Conservation (phyloP, 2,113 vertebrate genomes). For the Crotalus horridus region DNA sequence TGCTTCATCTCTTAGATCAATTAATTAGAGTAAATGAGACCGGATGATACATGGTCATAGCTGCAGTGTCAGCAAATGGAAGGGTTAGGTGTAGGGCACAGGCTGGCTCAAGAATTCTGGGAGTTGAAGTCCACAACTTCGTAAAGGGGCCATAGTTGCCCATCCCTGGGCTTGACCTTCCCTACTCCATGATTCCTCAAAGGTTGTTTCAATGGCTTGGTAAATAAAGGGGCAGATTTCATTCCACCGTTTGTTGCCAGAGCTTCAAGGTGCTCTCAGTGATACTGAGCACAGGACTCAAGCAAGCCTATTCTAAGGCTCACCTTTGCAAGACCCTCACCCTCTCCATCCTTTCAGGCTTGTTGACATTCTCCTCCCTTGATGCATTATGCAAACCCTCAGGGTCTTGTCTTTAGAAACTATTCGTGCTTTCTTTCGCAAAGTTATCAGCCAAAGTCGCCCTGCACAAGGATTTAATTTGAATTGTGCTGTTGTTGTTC, state of each 20-base stretch:
- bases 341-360: not conserved
- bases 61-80: not conserved
- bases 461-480: conserved; percentile 14
- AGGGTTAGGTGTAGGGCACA: not conserved
- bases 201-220: not conserved
- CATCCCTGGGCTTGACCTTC: not conserved
- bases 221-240: not conserved
- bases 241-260: not conserved
- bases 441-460: conserved; percentile 4
- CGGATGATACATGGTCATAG: not conserved
- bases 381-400: not conserved
- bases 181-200: not conserved
- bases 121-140: not conserved
- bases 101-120: not conserved
- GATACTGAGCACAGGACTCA: not conserved
- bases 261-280: not conserved
- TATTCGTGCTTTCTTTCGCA: not conserved
- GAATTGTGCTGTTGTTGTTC: conserved; percentile 1
- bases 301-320: not conserved
- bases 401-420: not conserved
- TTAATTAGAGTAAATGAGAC: not conserved
- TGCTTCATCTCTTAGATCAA: not conserved
- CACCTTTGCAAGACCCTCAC: not conserved
- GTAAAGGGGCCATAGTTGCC: not conserved
- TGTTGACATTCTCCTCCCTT: not conserved